Percentiles rank a stretch among this genome's conserved stretches.
Evolutionary conservation across 2,113 vertebrate species (phyloP).

Genomic region (Takifugu flavidus): DNA sequence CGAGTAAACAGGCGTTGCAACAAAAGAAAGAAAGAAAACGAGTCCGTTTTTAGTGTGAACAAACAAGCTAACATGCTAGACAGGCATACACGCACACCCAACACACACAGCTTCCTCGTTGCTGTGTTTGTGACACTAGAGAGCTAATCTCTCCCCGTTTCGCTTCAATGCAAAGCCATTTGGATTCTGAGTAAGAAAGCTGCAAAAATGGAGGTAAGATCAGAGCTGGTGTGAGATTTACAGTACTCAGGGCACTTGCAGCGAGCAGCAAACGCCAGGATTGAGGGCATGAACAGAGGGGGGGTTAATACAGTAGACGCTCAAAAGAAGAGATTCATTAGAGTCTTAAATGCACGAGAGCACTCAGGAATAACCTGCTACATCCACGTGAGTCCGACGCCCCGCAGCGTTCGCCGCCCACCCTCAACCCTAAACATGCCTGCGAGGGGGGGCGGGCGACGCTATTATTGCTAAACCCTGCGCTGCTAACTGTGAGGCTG

Average conservation of each 20-base stretch:
- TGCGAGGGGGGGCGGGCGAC: constrained; percentile 8
- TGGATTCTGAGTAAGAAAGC: constrained; percentile 53
- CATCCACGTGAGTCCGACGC: constrained; percentile 19
- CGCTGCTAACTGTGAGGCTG: constrained; percentile 76
- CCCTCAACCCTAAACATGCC: constrained; percentile 32
- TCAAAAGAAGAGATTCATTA: constrained; percentile 61
- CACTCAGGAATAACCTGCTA: constrained; percentile 23
- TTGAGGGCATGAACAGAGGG: constrained; percentile 25
- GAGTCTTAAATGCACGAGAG: constrained; percentile 22
- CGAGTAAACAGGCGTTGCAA: neutral
- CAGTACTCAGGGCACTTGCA: constrained; percentile 67
- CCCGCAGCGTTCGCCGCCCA: neutral
- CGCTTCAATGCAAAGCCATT: constrained; percentile 39
- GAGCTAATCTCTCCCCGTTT: constrained; percentile 25
- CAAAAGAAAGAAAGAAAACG: constrained; percentile 14
- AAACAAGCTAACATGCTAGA: constrained; percentile 47
- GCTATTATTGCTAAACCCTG: constrained; percentile 39
- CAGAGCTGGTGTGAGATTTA: constrained; percentile 71
- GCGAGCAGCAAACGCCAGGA: constrained; percentile 49
- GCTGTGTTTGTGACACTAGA: constrained; percentile 10
- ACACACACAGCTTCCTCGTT: constrained; percentile 28
- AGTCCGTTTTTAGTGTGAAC: constrained; percentile 21
- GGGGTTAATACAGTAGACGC: constrained; percentile 62
- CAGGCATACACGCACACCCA: constrained; percentile 17
- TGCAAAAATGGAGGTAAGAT: constrained; percentile 65